These are phyloP conservation scores for Pyrgus malvae DNA, from an alignment of 2,888 invertebrate genomes.

Conservation along the genomic window DNA sequence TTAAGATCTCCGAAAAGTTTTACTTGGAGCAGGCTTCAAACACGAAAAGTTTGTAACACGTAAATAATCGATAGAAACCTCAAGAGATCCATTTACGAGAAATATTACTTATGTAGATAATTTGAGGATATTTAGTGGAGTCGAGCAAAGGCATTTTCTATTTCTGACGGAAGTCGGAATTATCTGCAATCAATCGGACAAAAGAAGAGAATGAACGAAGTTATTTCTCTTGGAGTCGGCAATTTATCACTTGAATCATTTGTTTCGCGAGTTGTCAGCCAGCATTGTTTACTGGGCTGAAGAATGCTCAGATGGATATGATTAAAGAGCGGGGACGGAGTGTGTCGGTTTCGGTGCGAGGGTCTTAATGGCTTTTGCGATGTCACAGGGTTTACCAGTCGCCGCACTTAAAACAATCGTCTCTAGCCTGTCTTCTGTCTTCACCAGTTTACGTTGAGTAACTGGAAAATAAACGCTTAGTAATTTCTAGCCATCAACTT, in stretches of 20 bases:
- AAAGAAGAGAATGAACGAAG: constrained; percentile 56
- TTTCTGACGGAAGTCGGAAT: constrained; percentile 58
- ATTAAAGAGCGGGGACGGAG: constrained; percentile 34
- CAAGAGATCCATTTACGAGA: constrained; percentile 28
- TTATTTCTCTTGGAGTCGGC: constrained; percentile 52
- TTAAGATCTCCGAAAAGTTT: constrained; percentile 14
- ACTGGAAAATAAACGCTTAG: too few relatives aligned
- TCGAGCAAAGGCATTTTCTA: constrained; percentile 54
- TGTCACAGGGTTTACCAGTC: constrained; percentile 12
- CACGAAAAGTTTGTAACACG: constrained; percentile 23
- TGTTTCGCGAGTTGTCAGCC: constrained; percentile 46
- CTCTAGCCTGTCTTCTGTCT: constrained; percentile 31
- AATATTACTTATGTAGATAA: constrained; percentile 23
- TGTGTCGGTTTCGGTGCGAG: constrained; percentile 39
- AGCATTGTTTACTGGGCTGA: constrained; percentile 45
- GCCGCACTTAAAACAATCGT: constrained; percentile 4
- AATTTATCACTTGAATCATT: constrained; percentile 68
- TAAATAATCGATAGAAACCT: constrained; percentile 23
- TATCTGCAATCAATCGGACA: constrained; percentile 75
- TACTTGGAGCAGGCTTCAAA: constrained; percentile 14
- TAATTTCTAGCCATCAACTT: too few relatives aligned
- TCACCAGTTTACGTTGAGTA: not conserved
- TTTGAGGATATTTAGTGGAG: constrained; percentile 25
- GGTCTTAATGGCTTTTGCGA: constrained; percentile 44
- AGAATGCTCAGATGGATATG: constrained; percentile 29